A percentile compares a stretch with the other conserved stretches of the same genome.
Conservation (phyloP, 2,888 invertebrate species). For the Bhutanitis thaidina region DNA sequence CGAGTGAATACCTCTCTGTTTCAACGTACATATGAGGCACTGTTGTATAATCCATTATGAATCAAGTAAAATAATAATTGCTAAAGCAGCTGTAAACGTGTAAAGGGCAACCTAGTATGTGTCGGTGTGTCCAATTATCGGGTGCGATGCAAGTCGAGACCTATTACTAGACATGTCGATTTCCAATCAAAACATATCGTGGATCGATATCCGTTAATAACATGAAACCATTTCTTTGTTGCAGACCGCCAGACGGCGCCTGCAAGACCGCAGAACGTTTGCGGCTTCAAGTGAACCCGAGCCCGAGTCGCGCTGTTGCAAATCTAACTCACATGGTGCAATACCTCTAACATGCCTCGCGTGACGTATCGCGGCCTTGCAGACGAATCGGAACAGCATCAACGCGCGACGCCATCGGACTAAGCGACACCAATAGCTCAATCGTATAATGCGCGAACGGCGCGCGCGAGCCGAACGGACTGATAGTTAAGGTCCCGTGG, state of each 20-base stretch:
- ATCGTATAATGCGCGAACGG: slow-evolving; percentile 20
- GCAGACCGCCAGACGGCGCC: slow-evolving; percentile 59
- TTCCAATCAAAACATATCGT: slow-evolving; percentile 10
- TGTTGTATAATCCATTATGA: too few species aligned
- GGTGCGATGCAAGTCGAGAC: not conserved
- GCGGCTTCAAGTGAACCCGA: slow-evolving; percentile 47
- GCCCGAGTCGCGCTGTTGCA: slow-evolving; percentile 30
- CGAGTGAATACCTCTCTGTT: too few species aligned
- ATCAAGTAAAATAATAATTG: too few species aligned
- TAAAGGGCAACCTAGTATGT: too few species aligned
- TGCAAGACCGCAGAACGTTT: slow-evolving; percentile 48
- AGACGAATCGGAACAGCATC: slow-evolving; percentile 9
- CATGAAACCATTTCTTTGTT: slow-evolving; percentile 57
- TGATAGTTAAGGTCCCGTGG: not conserved
- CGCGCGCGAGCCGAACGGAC: not conserved
- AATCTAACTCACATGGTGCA: slow-evolving; percentile 38
- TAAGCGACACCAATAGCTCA: not conserved
- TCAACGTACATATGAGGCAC: too few species aligned
- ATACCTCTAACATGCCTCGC: slow-evolving; percentile 35
- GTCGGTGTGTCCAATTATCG: slow-evolving; percentile 12
- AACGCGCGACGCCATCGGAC: not conserved
- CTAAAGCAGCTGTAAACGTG: too few species aligned
- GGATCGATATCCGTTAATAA: slow-evolving; percentile 42
- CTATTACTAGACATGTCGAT: slow-evolving; percentile 3
- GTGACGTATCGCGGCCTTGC: slow-evolving; percentile 1